A percentile compares a stretch with the other conserved stretches of the same genome.
Conservation (phyloP, 2,888 invertebrate genomes). For the Latrodectus hesperus region DNA sequence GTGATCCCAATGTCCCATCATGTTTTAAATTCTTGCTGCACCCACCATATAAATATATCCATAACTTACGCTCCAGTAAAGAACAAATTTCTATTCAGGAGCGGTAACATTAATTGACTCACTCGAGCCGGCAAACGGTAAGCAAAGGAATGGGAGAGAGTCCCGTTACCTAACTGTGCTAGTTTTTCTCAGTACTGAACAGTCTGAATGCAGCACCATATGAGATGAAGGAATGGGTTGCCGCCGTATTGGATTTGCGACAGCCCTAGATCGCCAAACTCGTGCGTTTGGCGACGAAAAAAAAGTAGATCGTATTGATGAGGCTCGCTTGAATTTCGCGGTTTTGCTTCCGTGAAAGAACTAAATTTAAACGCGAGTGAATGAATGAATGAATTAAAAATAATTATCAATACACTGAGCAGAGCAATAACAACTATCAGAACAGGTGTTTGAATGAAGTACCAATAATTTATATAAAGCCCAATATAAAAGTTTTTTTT, state of each 20-base stretch:
- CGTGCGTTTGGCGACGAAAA: conserved; percentile 2
- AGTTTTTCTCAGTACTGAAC: conserved; percentile 54
- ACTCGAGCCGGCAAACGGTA: conserved; percentile 16
- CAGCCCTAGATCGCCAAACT: conserved; percentile 4
- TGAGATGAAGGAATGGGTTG: conserved; percentile 24
- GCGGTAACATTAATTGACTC: background rate
- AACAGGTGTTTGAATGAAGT: too few relatives aligned
- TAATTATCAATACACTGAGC: too few relatives aligned
- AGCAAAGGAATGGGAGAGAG: conserved; percentile 1
- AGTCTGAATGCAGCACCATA: conserved; percentile 49
- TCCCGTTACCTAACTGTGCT: conserved; percentile 10
- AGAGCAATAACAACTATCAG: too few relatives aligned
- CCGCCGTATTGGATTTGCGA: background rate
- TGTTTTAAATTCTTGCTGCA: conserved; percentile 49
- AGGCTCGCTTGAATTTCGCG: conserved; percentile 1
- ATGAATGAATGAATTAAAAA: too few relatives aligned
- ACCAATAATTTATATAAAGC: too few relatives aligned
- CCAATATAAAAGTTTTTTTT: too few relatives aligned
- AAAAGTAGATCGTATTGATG: too few relatives aligned
- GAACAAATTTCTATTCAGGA: background rate
- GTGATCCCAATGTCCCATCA: conserved; percentile 39
- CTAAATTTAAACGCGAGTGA: too few relatives aligned
- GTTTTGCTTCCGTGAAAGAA: background rate
- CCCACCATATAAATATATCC: conserved; percentile 56
- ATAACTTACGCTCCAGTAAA: conserved; percentile 7